Evolutionary conservation across 1,140 invertebrate genomes (phyloP), one percentile per base, ranked within the genome.

Genomic region (Rhyzopertha dominica): DNA sequence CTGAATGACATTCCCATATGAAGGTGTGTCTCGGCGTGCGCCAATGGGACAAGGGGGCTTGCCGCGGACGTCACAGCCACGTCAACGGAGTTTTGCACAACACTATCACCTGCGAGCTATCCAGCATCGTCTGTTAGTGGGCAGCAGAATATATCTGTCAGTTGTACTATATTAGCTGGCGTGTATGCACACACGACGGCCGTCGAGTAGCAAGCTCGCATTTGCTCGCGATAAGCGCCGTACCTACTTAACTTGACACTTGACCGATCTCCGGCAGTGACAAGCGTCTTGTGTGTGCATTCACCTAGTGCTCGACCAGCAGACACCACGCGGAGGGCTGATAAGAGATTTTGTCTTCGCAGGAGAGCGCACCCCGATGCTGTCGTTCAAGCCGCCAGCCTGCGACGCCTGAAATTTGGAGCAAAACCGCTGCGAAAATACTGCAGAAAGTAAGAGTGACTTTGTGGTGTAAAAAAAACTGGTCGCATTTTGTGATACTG

Each of bases 391-490:
- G 8, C 30, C 23, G 23, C 30, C 14, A 17, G 10, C 31, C 31
- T 32, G 23, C 40, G 26, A 23, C 40, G 40, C 8, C 23, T 43
- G 30, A 43, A 34, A 35, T 24, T 12, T 23, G 35, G 34, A 43
- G 17, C 26, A 26, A 16, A 13, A 32, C 22, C 40, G 12, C 35
- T 24, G 26, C 24, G 41, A 43, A 16, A 14, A 23, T 43, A 7
- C 17, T 12, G 22, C n/a, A 43, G 41, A 43, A 43, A 34, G 41
- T 43, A 43, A 43, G 40, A 43, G 40, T 43, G 40, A 42, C 20
- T 42, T 26, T 40, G 23, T 41, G 39, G n/a, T 22, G 13, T 13
- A 29, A 29, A 19, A 4, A 3, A 10, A 41, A 3, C 20, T 20
- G 5, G 16, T 29, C 16, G 28, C 28, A 29, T 4, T 29, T 29